These are phyloP conservation scores for Saccopteryx bilineata DNA, from an alignment of 2,113 vertebrate species.

Conservation along the genomic window DNA sequence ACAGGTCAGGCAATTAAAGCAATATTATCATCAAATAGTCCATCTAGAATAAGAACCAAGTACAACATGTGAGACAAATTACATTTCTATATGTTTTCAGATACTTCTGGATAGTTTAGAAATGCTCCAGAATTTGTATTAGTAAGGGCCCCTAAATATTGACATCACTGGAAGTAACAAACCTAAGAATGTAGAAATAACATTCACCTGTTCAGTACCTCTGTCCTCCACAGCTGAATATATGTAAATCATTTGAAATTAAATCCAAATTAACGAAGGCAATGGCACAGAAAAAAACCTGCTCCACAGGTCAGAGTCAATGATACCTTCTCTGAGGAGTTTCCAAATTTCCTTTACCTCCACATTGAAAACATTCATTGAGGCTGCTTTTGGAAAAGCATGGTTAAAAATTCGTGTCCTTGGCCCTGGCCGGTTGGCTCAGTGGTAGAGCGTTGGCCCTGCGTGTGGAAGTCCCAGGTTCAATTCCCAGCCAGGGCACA, in stretches of 20 bases:
- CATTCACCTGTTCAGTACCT: neutral
- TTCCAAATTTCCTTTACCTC: neutral
- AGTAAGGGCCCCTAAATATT: neutral
- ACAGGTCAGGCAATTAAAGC: neutral
- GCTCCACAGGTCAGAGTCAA: neutral
- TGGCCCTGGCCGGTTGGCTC: no score
- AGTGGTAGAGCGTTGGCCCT: no score
- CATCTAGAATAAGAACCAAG: neutral
- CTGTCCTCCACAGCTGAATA: neutral
- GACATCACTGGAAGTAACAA: neutral
- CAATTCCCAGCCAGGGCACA: no score
- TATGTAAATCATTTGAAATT: accelerated
- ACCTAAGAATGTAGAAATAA: neutral
- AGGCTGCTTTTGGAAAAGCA: neutral
- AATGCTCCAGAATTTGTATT: neutral
- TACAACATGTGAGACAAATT: neutral
- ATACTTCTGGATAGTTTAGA: no score
- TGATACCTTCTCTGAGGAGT: neutral
- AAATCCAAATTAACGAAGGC: neutral
- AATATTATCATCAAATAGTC: no score
- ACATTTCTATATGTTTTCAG: neutral
- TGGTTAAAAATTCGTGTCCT: neutral
- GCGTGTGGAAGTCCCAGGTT: no score
- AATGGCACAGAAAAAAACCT: neutral
- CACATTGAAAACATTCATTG: accelerated